phyloP scores from a whole-genome alignment of 2,113 vertebrate species.

The Eubucco bourcierii region DNA sequence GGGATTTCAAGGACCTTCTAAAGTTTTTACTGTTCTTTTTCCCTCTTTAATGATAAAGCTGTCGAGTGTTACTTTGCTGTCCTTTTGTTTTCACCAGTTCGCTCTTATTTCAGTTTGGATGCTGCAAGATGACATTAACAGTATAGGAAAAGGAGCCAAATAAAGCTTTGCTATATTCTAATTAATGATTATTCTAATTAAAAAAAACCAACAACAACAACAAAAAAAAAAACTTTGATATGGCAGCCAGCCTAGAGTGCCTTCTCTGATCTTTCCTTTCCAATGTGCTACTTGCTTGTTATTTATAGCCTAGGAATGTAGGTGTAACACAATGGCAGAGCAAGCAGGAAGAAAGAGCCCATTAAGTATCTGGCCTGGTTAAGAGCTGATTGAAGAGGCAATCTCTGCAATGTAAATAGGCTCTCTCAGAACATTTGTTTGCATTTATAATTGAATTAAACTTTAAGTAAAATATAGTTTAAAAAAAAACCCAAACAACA shows the following conservation, averaged over 20 bases:
- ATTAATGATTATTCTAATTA: constrained; percentile 60
- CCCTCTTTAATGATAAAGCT: constrained; percentile 51
- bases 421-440: constrained; percentile 49
- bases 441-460: constrained; percentile 54
- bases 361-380: constrained; percentile 12
- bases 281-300: background rate
- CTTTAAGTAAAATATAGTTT: background rate
- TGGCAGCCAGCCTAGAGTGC: constrained; percentile 41
- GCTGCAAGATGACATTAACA: constrained; percentile 38
- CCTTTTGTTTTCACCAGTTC: background rate
- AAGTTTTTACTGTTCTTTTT: constrained; percentile 1
- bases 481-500: background rate
- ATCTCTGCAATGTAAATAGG: constrained; percentile 35
- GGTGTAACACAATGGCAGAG: constrained; percentile 39
- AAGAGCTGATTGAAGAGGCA: constrained; percentile 20
- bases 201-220: background rate
- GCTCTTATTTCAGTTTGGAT: constrained; percentile 58
- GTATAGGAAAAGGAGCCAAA: constrained; percentile 44
- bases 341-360: background rate
- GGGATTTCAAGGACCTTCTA: background rate
- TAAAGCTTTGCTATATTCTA: constrained; percentile 47
- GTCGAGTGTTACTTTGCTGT: constrained; percentile 20
- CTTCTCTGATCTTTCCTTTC: constrained; percentile 53
- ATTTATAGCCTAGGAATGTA: constrained; percentile 45
- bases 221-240: constrained; percentile 20